Percentiles rank a stretch among this genome's conserved stretches.
These are phyloP conservation scores for Seira sanloemensis DNA, from an alignment of 2,888 invertebrate species.

Conservation along the genomic window DNA sequence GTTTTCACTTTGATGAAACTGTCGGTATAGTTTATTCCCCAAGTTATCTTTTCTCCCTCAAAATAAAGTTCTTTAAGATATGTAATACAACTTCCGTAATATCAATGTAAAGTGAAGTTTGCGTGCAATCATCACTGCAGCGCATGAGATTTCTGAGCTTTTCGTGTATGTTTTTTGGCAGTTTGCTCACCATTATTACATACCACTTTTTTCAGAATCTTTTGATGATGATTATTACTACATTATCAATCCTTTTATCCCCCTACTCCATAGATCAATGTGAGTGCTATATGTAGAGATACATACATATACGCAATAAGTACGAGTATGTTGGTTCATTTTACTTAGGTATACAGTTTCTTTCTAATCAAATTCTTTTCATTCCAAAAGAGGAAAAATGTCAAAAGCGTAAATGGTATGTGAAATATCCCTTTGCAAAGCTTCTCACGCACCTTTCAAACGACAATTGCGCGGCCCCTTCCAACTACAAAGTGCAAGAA, in stretches of 20 bases:
- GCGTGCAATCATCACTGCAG: not conserved
- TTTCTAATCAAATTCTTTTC: not conserved
- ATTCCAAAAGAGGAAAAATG: not conserved
- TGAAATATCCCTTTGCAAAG: not conserved
- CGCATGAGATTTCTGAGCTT: not conserved
- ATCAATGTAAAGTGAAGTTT: not conserved
- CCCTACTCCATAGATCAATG: no score
- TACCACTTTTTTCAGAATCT: constrained; percentile 1
- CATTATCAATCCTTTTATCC: constrained; percentile 11
- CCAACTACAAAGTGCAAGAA: no score
- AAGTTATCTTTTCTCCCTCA: not conserved
- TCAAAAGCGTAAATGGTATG: not conserved
- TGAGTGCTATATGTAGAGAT: no score
- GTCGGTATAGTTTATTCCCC: not conserved
- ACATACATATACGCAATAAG: no score
- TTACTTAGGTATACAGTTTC: no score
- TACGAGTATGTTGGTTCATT: no score
- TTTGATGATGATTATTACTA: constrained; percentile 11
- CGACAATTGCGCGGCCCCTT: no score
- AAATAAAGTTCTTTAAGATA: not conserved
- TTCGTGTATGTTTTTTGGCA: constrained; percentile 6
- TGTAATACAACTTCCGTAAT: not conserved
- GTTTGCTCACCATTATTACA: constrained; percentile 12
- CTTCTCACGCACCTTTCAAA: no score
- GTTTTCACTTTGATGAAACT: constrained; percentile 45